Base-by-base conservation (phyloP, 2,113 vertebrate species). In the Sus scrofa region DNA sequence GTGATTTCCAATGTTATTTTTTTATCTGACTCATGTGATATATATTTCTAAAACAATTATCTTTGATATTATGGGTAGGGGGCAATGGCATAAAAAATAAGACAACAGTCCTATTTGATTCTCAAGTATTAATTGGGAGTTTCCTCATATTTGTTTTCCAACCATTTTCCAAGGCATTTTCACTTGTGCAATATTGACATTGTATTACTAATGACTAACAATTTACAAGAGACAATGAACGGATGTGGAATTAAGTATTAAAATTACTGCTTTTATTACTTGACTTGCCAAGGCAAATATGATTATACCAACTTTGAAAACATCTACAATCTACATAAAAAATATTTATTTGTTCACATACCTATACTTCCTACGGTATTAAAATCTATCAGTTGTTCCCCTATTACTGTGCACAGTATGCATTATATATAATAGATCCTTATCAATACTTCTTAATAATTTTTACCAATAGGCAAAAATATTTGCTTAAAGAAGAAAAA, bases 401-500 rank as follows among this genome's bases (percentile, higher is more conserved):
- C 50, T 2, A 75, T 39, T 92, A 75, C 32, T 12, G 71, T 81
- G 10, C 50, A 70, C 0, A 86, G 9, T 20, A 0, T 44, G 44
- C 32, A 26, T 39, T 74, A 44, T 18, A 54, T 1, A 34, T 58
- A 78, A 82, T 10, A 68, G 22, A 73, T 30, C 0, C 19, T 71
- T 65, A 62, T 50, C 50, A 54, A 34, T 71, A 79, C 24, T 75
- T 86, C 22, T 63, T 73, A 26, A 65, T 58, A 68, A 52, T 30
- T 84, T 94, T 96, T 50, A 88, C 26, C 20, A 83, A 63, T 52
- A 81, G 30, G 81, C 14, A 77, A 94, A 90, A 34, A 58, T 71
- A 73, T 77, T 63, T 75, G 44, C 67, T 81, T 87, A n/a, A 82
- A 83, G 65, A 85, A 96, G 34, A 75, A 93, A 63, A 12, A 87